phyloP scores from a whole-genome alignment of 2,113 vertebrate species.

The Chaetorhynchus papuensis region DNA sequence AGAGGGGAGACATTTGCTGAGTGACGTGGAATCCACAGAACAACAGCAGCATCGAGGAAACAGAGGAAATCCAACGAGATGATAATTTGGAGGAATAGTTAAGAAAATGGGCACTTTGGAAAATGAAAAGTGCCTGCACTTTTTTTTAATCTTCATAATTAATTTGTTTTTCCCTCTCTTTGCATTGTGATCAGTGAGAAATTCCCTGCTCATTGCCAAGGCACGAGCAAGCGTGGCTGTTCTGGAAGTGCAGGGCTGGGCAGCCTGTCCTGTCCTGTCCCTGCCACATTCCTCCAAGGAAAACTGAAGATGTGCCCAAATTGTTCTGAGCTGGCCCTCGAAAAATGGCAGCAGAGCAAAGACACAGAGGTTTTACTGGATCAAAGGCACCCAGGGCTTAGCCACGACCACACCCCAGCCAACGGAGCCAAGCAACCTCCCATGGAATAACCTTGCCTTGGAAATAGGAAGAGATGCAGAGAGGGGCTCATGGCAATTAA shows the following conservation, averaged over 20 bases:
- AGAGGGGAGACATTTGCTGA: conserved; percentile 64
- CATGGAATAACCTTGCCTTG: neutral
- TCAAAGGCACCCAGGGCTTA: neutral
- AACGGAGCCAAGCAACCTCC: accelerated
- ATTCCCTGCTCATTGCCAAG: neutral
- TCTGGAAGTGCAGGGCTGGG: neutral
- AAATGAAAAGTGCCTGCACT: conserved; percentile 1
- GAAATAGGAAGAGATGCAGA: neutral
- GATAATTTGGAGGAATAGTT: conserved; percentile 59
- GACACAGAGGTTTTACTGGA: neutral
- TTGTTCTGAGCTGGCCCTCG: neutral
- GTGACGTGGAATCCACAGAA: conserved; percentile 68
- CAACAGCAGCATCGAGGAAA: conserved; percentile 55
- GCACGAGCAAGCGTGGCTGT: accelerated
- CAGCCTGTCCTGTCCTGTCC: neutral
- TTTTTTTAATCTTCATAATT: neutral
- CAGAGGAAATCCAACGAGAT: conserved; percentile 57
- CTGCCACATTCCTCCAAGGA: neutral
- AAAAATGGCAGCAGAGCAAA: neutral
- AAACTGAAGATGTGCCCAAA: neutral
- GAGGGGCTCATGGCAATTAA: neutral
- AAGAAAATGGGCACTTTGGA: conserved; percentile 58
- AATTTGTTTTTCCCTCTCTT: neutral
- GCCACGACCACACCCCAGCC: accelerated
- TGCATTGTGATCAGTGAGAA: neutral